Conservation (phyloP, 2,888 invertebrate species). For the Acanthosepion pharaonis region DNA sequence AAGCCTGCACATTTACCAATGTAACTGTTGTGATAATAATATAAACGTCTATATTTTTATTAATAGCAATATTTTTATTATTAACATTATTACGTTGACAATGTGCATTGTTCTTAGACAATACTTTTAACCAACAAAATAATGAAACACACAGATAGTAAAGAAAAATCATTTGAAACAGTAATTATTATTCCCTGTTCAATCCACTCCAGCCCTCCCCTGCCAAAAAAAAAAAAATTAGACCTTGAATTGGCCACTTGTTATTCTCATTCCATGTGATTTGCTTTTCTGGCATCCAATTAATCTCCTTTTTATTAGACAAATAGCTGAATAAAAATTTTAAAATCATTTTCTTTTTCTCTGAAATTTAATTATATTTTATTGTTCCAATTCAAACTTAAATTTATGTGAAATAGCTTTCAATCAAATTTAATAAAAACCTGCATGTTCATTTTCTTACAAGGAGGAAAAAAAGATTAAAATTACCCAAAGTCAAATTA, state of each 20-base stretch:
- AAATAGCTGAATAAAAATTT: not conserved
- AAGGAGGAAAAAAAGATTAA: not conserved
- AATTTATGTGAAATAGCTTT: not conserved
- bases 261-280: not conserved
- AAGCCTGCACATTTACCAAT: not conserved
- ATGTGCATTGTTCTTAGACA: not conserved
- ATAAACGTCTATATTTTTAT: not conserved
- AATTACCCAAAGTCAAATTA: slow-evolving; percentile 4
- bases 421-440: not conserved
- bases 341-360: not conserved
- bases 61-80: not conserved
- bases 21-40: not conserved
- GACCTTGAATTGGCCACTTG: not conserved
- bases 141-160: not conserved
- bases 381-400: not conserved
- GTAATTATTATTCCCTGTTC: not conserved
- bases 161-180: not conserved
- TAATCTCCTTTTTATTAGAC: slow-evolving; percentile 13
- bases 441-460: not conserved
- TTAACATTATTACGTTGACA: not conserved
- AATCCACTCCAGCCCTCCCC: not conserved
- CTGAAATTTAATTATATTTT: not conserved
- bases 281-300: not conserved
- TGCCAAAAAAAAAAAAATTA: not conserved
- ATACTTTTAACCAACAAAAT: slow-evolving; percentile 5